These are phyloP conservation scores for Mercenaria mercenaria DNA, from an alignment of 1,140 invertebrate genomes.

Conservation along the genomic window DNA sequence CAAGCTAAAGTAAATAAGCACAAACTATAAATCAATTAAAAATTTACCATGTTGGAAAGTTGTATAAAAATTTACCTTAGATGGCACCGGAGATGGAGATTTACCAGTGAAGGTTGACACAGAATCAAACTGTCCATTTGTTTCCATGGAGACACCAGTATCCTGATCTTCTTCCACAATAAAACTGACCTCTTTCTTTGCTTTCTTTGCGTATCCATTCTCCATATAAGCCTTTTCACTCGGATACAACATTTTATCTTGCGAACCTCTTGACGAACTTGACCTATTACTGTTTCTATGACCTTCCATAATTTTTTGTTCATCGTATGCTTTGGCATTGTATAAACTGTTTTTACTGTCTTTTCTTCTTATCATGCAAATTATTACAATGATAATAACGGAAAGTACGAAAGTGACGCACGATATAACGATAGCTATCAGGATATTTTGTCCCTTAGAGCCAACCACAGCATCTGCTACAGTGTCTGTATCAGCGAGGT, in stretches of 20 bases:
- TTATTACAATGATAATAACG: constrained; percentile 78
- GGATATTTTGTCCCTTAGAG: constrained; percentile 74
- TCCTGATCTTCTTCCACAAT: constrained; percentile 73
- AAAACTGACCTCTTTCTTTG: constrained; percentile 77
- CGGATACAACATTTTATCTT: constrained; percentile 67
- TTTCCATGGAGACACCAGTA: constrained; percentile 61
- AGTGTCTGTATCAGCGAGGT: neutral
- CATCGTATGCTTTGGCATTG: constrained; percentile 73
- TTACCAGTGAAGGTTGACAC: constrained; percentile 56
- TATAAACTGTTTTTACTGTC: constrained; percentile 77
- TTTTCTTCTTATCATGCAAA: constrained; percentile 79
- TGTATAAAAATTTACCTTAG: constrained; percentile 42
- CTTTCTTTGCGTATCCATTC: constrained; percentile 48
- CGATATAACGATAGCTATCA: constrained; percentile 80
- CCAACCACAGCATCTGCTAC: neutral
- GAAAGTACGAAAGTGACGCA: constrained; percentile 79
- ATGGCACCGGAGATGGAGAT: constrained; percentile 57
- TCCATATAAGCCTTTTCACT: constrained; percentile 58
- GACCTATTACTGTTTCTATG: constrained; percentile 72
- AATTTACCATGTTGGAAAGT: too few relatives aligned
- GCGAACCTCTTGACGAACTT: constrained; percentile 70
- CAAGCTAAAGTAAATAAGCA: too few relatives aligned
- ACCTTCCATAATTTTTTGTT: constrained; percentile 76
- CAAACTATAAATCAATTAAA: too few relatives aligned
- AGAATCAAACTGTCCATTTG: constrained; percentile 44